phyloP scores from a whole-genome alignment of 1,140 invertebrate genomes.

The Atta colombica region DNA sequence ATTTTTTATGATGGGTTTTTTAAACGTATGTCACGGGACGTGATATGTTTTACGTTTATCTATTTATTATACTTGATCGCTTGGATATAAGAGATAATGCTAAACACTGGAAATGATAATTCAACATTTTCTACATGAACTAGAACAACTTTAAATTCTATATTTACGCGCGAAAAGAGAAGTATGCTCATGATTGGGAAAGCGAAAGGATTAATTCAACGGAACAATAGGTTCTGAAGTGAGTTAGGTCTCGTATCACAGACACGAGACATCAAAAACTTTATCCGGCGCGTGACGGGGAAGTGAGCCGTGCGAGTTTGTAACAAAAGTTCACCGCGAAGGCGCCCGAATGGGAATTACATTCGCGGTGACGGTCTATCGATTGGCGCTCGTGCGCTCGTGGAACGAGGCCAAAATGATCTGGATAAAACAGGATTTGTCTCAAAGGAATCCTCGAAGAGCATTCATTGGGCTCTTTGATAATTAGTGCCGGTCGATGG shows the following conservation, averaged over 20 bases:
- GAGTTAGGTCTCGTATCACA: conserved; percentile 20
- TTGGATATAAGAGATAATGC: not conserved
- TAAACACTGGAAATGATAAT: not conserved
- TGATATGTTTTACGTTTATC: not conserved
- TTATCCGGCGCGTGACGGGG: conserved; percentile 54
- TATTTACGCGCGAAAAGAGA: conserved; percentile 22
- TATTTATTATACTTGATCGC: not conserved
- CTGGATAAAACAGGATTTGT: conserved; percentile 43
- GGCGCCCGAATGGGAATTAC: conserved; percentile 57
- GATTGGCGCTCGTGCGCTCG: not conserved
- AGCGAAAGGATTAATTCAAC: conserved; percentile 34
- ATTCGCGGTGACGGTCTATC: conserved; percentile 29
- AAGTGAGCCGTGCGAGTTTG: conserved; percentile 25
- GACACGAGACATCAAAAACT: conserved; percentile 59
- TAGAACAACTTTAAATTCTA: not conserved
- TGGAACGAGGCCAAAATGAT: conserved; percentile 44
- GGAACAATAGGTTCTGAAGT: not conserved
- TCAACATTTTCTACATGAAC: not conserved
- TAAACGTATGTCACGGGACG: not conserved
- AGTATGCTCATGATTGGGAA: not conserved
- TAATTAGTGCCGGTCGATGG: conserved; percentile 52
- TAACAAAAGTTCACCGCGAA: conserved; percentile 46
- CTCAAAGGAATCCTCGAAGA: conserved; percentile 45
- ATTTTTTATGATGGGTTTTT: not conserved
- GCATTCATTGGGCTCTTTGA: conserved; percentile 46